These are phyloP conservation scores for Spheniscus humboldti DNA, from an alignment of 2,797 vertebrate genomes.

Conservation along the genomic window DNA sequence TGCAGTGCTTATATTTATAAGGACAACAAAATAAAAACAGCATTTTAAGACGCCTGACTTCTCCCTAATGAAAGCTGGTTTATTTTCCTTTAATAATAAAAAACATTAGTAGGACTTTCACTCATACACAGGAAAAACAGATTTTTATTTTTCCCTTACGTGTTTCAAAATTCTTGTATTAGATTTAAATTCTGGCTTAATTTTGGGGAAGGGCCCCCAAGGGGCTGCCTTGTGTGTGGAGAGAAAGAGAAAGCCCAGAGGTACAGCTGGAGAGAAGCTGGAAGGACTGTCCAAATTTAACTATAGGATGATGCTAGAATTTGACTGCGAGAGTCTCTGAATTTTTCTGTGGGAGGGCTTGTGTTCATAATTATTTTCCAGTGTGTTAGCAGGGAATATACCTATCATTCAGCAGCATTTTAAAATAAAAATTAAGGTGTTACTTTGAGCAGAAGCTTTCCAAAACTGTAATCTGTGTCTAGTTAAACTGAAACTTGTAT, in stretches of 20 bases:
- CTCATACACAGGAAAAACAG: neutral
- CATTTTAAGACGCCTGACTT: neutral
- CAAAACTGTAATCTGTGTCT: constrained; percentile 16
- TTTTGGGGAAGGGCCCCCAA: neutral
- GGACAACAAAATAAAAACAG: neutral
- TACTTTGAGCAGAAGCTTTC: constrained; percentile 24
- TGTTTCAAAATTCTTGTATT: neutral
- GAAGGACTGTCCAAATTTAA: neutral
- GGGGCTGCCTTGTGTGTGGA: neutral
- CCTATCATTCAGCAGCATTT: neutral
- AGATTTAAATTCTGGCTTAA: neutral
- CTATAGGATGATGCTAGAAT: neutral
- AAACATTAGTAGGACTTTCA: neutral
- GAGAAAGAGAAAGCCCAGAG: neutral
- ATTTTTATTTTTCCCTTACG: neutral
- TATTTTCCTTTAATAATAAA: neutral
- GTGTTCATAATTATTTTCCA: neutral
- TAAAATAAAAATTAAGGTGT: neutral
- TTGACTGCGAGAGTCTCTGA: neutral
- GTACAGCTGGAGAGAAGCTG: neutral
- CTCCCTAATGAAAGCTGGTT: neutral
- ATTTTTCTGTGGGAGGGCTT: neutral
- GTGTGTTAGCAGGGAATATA: neutral
- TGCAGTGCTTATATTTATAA: neutral
- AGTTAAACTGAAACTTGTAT: neutral